These are phyloP conservation scores for Orchesellides sinensis DNA, from an alignment of 2,888 invertebrate genomes.

Conservation along the genomic window DNA sequence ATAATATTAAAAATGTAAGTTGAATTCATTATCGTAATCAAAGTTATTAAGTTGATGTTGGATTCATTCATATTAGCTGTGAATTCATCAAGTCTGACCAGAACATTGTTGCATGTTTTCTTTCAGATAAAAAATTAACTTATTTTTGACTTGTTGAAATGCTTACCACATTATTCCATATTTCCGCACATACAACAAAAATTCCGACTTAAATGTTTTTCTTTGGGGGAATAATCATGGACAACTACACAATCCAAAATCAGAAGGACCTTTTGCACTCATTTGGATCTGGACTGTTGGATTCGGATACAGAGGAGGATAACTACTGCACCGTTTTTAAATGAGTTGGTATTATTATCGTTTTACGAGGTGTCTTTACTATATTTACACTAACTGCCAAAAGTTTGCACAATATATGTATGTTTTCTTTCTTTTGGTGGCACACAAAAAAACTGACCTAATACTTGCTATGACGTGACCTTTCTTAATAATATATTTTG, in stretches of 20 bases:
- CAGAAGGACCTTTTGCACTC: too few relatives aligned
- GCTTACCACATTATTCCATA: slow-evolving; percentile 46
- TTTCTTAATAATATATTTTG: slow-evolving; percentile 2
- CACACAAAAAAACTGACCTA: background rate
- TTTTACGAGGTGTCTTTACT: slow-evolving; percentile 48
- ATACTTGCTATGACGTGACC: background rate
- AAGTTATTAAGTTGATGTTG: slow-evolving; percentile 4
- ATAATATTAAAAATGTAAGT: slow-evolving; percentile 38
- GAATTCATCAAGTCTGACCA: background rate
- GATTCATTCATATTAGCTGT: background rate
- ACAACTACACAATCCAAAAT: slow-evolving; percentile 6
- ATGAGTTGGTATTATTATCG: slow-evolving; percentile 3
- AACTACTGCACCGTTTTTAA: too few relatives aligned
- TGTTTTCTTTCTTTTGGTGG: slow-evolving; percentile 6
- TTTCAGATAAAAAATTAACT: slow-evolving; percentile 24
- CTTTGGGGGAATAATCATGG: slow-evolving; percentile 23
- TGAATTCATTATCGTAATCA: background rate
- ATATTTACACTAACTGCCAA: slow-evolving; percentile 61
- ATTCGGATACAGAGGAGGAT: background rate
- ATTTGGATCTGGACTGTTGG: background rate
- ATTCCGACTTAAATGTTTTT: background rate
- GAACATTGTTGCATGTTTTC: background rate
- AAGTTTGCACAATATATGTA: background rate
- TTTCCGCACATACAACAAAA: background rate
- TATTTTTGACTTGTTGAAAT: slow-evolving; percentile 15